A percentile compares a stretch with the other conserved stretches of the same genome.
Conservation (phyloP, 2,888 invertebrate species). For the Kryphioiulus occultus region DNA sequence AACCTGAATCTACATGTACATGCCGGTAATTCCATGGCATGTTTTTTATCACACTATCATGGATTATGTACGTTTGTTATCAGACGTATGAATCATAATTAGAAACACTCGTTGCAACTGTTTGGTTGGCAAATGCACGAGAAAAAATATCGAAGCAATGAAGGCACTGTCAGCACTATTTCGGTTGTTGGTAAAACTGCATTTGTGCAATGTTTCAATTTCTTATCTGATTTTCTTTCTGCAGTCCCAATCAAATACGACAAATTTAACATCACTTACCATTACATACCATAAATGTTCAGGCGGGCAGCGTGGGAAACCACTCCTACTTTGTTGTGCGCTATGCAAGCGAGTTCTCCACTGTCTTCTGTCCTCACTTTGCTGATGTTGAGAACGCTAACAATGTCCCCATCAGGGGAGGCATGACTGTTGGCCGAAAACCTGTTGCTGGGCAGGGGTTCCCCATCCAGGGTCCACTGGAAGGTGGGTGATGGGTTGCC, state of each 20-base stretch:
- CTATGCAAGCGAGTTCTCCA: slow-evolving; percentile 48
- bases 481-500: slow-evolving; percentile 57
- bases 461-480: slow-evolving; percentile 65
- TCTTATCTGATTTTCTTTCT: no score
- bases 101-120: background rate
- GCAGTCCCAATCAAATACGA: slow-evolving; percentile 39
- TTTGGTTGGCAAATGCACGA: background rate
- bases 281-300: slow-evolving; percentile 52
- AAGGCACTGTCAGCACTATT: background rate
- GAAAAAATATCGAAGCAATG: background rate
- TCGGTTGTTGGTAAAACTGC: background rate
- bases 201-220: no score
- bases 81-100: slow-evolving; percentile 10
- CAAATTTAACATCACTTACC: slow-evolving; percentile 49
- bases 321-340: slow-evolving; percentile 46
- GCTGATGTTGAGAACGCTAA: slow-evolving; percentile 49
- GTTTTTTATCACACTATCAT: background rate
- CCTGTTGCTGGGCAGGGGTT: slow-evolving; percentile 71
- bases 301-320: slow-evolving; percentile 48
- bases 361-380: slow-evolving; percentile 49
- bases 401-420: slow-evolving; percentile 42
- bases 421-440: background rate
- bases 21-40: background rate
- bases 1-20: background rate
- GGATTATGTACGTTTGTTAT: background rate